These are phyloP conservation scores for Strigamia crassipes DNA, from an alignment of 2,888 invertebrate species.

Conservation along the genomic window DNA sequence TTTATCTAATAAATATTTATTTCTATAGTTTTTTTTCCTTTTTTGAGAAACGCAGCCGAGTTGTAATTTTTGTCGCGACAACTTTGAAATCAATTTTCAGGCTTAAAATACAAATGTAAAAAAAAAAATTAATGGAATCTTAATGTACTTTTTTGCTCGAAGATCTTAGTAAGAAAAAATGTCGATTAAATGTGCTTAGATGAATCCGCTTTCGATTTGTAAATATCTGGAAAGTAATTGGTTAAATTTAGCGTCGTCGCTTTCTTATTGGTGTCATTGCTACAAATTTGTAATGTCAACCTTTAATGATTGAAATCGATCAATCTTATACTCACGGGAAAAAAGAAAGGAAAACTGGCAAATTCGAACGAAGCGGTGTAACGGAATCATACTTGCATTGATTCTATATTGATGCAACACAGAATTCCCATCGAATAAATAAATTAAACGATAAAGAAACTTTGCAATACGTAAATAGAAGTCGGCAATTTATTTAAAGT, in stretches of 20 bases:
- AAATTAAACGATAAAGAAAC: neutral
- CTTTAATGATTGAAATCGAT: conserved; percentile 1
- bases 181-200: neutral
- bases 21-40: too few relatives aligned
- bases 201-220: neutral
- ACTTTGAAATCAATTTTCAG: neutral
- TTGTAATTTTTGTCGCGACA: neutral
- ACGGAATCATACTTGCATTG: neutral
- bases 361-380: neutral
- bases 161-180: neutral
- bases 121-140: neutral
- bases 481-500: neutral
- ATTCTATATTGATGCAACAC: neutral
- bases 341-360: neutral
- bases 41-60: too few relatives aligned
- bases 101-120: neutral
- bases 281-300: conserved; percentile 23
- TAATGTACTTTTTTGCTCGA: neutral
- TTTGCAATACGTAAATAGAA: neutral
- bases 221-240: neutral
- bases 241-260: conserved; percentile 8
- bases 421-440: neutral
- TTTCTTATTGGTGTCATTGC: conserved; percentile 19
- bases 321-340: neutral
- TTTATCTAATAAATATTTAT: too few relatives aligned